Evolutionary conservation across 2,888 invertebrate species (phyloP), one percentile per base, ranked within the genome.

Genomic region (Neoitamus cyanurus): DNA sequence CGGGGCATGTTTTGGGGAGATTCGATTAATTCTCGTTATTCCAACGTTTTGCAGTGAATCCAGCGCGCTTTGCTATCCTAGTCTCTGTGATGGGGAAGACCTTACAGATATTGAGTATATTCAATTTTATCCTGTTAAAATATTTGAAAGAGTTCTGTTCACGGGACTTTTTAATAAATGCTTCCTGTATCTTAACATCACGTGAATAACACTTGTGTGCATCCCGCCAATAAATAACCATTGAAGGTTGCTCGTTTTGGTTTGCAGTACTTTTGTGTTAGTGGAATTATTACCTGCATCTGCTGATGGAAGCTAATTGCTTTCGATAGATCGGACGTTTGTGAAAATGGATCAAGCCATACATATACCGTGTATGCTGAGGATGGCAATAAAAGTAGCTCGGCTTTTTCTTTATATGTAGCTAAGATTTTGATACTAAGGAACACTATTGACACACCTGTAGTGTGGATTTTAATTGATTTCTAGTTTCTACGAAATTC

Each of bases 21-120:
- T 20, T 13, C 34, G 37, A n/a, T 25, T 36, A 75, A 25, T 37
- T 75, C 1, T 31, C 34, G 37, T 25, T 34, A 34, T 15, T 37
- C 25, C 37, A 80, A 58, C 48, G 28, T 42, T 31, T 78, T 78
- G 5, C 78, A 78, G 78, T 31, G 78, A 34, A 78, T 31, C 58
- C 78, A 58, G 31, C 34, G 58, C 28, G 15, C 9, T 36, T n/a
- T 36, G 31, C n/a, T n/a, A 69, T 36, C 25, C 69, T 11, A 25
- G n/a, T 1, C 36, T 69, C 15, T 68, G 36, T 28, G 82, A 68
- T 20, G 69, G n/a, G 6, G 82, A 82, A n/a, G 82, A 82, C 37
- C 25, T 82, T 69, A 6, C 69, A 3, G 25, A 20, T 13, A 36
- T 6, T 37, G 82, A 69, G 82, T 82, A 82, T 37, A 20, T 48